These are phyloP conservation scores for Diorhabda elongata DNA, from an alignment of 1,140 invertebrate genomes.

Conservation along the genomic window DNA sequence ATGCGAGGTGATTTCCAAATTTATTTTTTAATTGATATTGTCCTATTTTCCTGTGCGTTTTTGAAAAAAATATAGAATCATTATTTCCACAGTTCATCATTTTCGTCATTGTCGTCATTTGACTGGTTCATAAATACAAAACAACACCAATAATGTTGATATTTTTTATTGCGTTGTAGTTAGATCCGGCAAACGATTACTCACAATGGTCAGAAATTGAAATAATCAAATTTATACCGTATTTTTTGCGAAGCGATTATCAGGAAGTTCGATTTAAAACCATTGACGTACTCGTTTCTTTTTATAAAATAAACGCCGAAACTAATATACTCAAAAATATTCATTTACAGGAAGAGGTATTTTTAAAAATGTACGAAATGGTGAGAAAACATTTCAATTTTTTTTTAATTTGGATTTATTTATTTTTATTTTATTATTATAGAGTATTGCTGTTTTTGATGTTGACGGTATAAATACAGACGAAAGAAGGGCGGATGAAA, in stretches of 20 bases:
- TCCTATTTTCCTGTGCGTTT: too few species aligned
- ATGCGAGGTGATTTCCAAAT: constrained; percentile 30
- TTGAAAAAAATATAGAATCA: too few species aligned
- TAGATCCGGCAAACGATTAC: constrained; percentile 20
- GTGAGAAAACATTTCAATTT: constrained; percentile 13
- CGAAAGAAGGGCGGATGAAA: constrained; percentile 45
- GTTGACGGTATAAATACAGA: constrained; percentile 27
- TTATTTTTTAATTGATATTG: not conserved
- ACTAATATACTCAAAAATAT: constrained; percentile 29
- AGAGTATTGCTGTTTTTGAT: constrained; percentile 33
- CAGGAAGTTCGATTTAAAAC: constrained; percentile 46
- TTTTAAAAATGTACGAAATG: constrained; percentile 30
- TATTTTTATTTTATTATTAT: constrained; percentile 19
- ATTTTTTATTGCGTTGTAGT: constrained; percentile 8
- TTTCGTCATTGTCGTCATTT: too few species aligned
- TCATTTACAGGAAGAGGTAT: constrained; percentile 38
- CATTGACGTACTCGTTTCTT: constrained; percentile 42
- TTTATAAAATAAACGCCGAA: constrained; percentile 36
- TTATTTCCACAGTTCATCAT: too few species aligned
- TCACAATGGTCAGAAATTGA: constrained; percentile 27
- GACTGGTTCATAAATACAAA: too few species aligned
- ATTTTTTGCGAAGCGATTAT: constrained; percentile 43
- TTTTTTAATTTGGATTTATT: not conserved
- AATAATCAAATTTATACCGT: constrained; percentile 39
- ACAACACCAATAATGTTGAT: too few species aligned